Evolutionary conservation across 2,797 vertebrate species (phyloP), one percentile per base, ranked within the genome.

Genomic region (Jordanella pulchra): DNA sequence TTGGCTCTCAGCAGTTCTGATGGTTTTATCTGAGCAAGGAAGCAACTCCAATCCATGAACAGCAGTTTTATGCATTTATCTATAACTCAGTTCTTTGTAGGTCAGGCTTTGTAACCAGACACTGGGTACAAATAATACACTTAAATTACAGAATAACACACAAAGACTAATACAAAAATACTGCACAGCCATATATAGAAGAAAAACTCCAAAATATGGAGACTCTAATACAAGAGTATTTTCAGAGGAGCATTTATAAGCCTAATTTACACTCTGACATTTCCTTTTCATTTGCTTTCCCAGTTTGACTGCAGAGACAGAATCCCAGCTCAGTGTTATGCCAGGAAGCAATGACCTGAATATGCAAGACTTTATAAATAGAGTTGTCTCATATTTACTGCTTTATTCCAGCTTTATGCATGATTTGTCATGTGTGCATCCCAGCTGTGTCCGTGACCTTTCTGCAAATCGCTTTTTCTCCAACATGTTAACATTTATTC

Each of bases 331-430:
- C 71, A 69, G 79, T 65, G 84, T 79, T 87, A 86, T 89, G 86
- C 89, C 84, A 92, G 86, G 87, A 92, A 90, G 75, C 90, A 89
- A 87, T 93, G 92, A 93, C 92, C 92, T 91, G 91, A 85, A 94
- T 92, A 77, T 83, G 84, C 87, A 90, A 78, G 82, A 77, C 76
- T 89, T 88, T 94, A 94, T 93, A 95, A 94, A 95, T 94, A 95
- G 93, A 92, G 55, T 69, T 81, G 65, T 80, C 73, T 48, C 64
- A 67, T 75, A 85, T 88, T 89, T 82, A 72, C 85, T 78, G 75
- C 78, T 75, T 83, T 87, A 79, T 89, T 85, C 81, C 81, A 83
- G 67, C 64, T 66, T 68, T 84, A 25, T 87, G 87, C 88, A 84
- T 86, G 85, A 84, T 80, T 78, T 67, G 61, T 72, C 58, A 70